Conservation (phyloP, 2,113 vertebrate genomes). For the Pithys albifrons region DNA sequence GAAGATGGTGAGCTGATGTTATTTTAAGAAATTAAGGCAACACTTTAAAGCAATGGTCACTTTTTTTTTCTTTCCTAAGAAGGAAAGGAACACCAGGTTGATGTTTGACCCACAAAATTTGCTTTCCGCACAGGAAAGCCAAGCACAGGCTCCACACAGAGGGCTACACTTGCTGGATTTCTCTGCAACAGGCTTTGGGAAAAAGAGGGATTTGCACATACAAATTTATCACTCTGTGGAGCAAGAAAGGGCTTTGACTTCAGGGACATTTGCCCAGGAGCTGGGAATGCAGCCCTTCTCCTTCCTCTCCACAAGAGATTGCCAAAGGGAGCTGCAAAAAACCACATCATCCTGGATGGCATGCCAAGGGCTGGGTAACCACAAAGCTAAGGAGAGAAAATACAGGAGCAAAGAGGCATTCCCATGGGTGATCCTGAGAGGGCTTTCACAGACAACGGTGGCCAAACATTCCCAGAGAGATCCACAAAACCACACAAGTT, state of each 20-base stretch:
- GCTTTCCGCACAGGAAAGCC: not conserved
- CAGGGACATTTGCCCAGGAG: not conserved
- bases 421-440: not conserved
- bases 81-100: not conserved
- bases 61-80: not conserved
- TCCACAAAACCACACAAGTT: not conserved
- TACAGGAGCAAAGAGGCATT: not conserved
- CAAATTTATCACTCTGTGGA: not conserved
- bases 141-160: not conserved
- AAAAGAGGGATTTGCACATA: not conserved
- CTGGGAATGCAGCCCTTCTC: not conserved
- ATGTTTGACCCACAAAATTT: not conserved
- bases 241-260: not conserved
- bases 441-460: not conserved
- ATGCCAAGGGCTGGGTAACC: slow-evolving; percentile 16
- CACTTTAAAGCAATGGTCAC: not conserved
- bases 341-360: not conserved
- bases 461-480: not conserved
- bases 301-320: not conserved
- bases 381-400: slow-evolving; percentile 13
- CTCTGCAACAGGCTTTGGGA: not conserved
- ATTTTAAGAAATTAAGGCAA: not conserved
- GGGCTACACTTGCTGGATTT: not conserved
- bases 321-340: not conserved
- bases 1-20: not conserved